Evolutionary conservation across 2,113 vertebrate species (phyloP).

Genomic region (Notarius quadriscutis): DNA sequence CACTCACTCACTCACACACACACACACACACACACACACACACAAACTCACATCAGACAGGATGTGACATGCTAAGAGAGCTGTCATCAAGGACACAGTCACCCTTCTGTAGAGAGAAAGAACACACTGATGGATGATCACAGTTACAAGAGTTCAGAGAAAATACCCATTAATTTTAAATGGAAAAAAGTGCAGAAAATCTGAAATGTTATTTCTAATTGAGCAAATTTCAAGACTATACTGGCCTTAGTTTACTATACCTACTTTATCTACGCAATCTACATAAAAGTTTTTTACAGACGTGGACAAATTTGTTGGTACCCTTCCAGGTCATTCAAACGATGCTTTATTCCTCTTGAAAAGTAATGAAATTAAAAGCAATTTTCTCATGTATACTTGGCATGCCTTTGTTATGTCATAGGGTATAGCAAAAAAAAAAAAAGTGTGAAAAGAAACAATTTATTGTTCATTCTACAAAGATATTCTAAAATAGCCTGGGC

Average conservation of each 20-base stretch:
- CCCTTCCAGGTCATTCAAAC: too few relatives aligned
- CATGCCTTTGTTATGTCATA: too few relatives aligned
- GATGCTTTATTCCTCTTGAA: too few relatives aligned
- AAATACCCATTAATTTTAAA: not conserved
- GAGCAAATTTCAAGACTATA: not conserved
- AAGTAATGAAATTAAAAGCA: too few relatives aligned
- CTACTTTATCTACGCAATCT: not conserved
- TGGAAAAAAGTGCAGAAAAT: not conserved
- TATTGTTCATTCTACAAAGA: too few relatives aligned
- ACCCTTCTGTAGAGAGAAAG: constrained; percentile 23
- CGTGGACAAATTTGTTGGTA: too few relatives aligned
- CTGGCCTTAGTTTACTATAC: not conserved
- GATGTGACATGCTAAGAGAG: constrained; percentile 29
- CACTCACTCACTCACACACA: constrained; percentile 29
- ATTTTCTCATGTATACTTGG: too few relatives aligned
- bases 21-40: constrained; percentile 27
- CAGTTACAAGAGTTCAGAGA: constrained; percentile 24
- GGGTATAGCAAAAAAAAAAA: too few relatives aligned
- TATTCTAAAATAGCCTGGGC: too few relatives aligned
- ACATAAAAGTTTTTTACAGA: too few relatives aligned
- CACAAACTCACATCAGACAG: constrained; percentile 24
- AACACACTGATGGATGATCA: constrained; percentile 5
- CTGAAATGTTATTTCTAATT: not conserved
- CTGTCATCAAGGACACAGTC: constrained; percentile 38
- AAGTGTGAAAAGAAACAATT: too few relatives aligned